Evolutionary conservation across 2,113 vertebrate genomes (phyloP), one percentile per base, ranked within the genome.

Genomic region (Pygoscelis adeliae): DNA sequence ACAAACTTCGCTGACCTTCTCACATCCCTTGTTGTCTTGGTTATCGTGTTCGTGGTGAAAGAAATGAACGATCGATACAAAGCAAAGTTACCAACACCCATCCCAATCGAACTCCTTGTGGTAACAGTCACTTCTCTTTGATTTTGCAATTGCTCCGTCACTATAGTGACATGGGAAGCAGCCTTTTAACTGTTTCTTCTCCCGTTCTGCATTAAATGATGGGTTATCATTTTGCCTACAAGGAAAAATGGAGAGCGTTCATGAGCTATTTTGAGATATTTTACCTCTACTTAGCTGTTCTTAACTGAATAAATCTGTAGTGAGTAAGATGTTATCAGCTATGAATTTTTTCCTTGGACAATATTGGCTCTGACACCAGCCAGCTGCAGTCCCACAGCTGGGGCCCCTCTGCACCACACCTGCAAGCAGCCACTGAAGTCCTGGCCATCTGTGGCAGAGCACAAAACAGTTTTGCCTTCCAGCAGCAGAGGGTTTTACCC

Each of bases 91-190:
- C 99, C 99, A 1, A 95, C 99, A 62, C 99, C 99, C 17, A 99
- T 99, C 69, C 99, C 99, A 0, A 99, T 99, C 13, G 99, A 99
- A 94, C 98, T 99, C 70, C 97, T 99, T 47, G 97, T 99, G 99
- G 99, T 99, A 98, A 99, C 59, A 5, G 71, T 77, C 69, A 34
- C 42, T 77, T 82, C 47, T 23, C 47, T 81, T 49, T 21, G 79
- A 83, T 89, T 83, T 79, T 50, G 71, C 55, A 77, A 77, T 50
- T 61, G 20, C 21, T 90, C 27, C 30, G 12, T 38, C 50, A 19
- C 58, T 36, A 29, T 0, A 42, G 49, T 19, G 0, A 63, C n/a
- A 52, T 0, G 0, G 73, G 50, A 62, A 77, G 20, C 32, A 59
- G 46, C 13, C 11, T 83, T 87, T 95, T 86, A 91, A 86, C 49